phyloP scores from a whole-genome alignment of 2,797 vertebrate genomes.

The Echeneis naucrates region DNA sequence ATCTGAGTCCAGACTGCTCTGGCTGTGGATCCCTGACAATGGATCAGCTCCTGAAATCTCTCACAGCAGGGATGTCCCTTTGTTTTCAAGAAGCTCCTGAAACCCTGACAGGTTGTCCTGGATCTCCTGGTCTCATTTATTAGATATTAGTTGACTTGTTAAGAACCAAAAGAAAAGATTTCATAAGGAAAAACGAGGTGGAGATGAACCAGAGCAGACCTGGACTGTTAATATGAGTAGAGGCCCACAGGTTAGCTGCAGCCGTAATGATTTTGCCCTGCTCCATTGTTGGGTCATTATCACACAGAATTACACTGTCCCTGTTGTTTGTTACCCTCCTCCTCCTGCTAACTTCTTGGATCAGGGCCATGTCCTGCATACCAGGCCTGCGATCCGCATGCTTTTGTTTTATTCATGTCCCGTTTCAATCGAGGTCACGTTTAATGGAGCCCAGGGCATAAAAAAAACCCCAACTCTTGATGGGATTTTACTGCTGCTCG shows the following conservation, averaged over 20 bases:
- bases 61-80: no score
- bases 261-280: slow-evolving; percentile 45
- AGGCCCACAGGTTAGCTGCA: slow-evolving; percentile 54
- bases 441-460: slow-evolving; percentile 68
- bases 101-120: no score
- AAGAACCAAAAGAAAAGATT: slow-evolving; percentile 32
- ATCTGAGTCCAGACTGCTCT: no score
- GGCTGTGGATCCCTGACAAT: no score
- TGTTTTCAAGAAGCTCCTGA: no score
- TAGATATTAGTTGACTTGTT: slow-evolving; percentile 37
- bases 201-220: slow-evolving; percentile 1
- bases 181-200: neutral
- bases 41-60: no score
- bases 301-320: slow-evolving; percentile 56
- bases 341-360: slow-evolving; percentile 49
- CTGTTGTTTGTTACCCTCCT: slow-evolving; percentile 53
- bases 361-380: slow-evolving; percentile 63
- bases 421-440: slow-evolving; percentile 67
- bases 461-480: slow-evolving; percentile 54
- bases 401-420: slow-evolving; percentile 73
- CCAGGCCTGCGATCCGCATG: slow-evolving; percentile 52
- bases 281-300: slow-evolving; percentile 60
- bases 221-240: slow-evolving; percentile 31
- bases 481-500: slow-evolving; percentile 58
- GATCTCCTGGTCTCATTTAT: no score